These are phyloP conservation scores for Cairina moschata DNA, from an alignment of 2,113 vertebrate species.

Conservation along the genomic window DNA sequence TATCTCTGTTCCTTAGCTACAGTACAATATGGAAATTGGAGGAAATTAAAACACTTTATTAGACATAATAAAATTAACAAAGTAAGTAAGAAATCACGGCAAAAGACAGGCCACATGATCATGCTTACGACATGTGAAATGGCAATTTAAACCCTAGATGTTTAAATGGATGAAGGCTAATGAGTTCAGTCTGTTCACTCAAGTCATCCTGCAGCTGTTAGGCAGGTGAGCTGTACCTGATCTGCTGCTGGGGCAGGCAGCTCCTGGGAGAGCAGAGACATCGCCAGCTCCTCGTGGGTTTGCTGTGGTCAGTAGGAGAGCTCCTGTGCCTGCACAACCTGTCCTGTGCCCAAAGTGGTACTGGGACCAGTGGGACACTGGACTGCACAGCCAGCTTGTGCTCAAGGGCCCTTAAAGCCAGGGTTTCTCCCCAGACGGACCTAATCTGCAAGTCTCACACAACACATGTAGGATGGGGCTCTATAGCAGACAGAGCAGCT, in stretches of 20 bases:
- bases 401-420: background rate
- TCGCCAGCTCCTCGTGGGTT: accelerated
- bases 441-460: background rate
- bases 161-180: background rate
- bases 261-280: background rate
- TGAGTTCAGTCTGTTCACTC: background rate
- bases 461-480: background rate
- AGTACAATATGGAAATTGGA: conserved; percentile 52
- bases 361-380: accelerated
- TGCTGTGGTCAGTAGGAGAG: background rate
- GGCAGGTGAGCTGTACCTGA: background rate
- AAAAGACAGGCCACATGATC: background rate
- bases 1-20: conserved; percentile 61
- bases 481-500: background rate
- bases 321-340: too few relatives aligned
- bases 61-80: conserved; percentile 20
- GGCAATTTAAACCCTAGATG: background rate
- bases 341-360: background rate
- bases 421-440: background rate
- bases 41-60: conserved; percentile 54
- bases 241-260: background rate
- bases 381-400: background rate
- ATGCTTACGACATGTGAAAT: background rate
- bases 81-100: background rate
- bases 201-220: background rate